These are phyloP conservation scores for Scaptomyza polygonia DNA, from an alignment of 2,888 invertebrate species.

Conservation along the genomic window DNA sequence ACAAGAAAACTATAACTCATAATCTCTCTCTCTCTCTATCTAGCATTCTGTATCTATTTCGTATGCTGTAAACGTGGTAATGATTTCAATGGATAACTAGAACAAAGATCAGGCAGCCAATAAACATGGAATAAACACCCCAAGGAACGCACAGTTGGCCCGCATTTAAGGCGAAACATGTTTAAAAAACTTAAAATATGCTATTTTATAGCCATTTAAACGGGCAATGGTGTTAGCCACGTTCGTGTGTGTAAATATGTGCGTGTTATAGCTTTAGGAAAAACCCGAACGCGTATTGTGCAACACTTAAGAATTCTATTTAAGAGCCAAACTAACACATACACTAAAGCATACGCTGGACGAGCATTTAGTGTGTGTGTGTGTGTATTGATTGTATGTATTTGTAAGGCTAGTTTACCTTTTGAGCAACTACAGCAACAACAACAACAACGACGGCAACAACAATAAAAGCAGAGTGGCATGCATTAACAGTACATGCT, in stretches of 20 bases:
- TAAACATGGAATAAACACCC: slow-evolving; percentile 55
- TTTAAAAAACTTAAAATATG: slow-evolving; percentile 73
- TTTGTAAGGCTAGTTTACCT: slow-evolving; percentile 64
- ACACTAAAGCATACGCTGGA: slow-evolving; percentile 20
- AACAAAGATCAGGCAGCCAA: slow-evolving; percentile 60
- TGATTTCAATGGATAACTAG: slow-evolving; percentile 54
- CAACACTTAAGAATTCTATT: slow-evolving; percentile 74
- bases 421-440: slow-evolving; percentile 45
- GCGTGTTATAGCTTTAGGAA: slow-evolving; percentile 36
- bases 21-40: slow-evolving; percentile 40
- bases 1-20: slow-evolving; percentile 75
- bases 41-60: neutral
- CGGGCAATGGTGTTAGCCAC: neutral
- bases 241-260: slow-evolving; percentile 3
- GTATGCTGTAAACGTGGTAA: slow-evolving; percentile 59
- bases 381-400: slow-evolving; percentile 42
- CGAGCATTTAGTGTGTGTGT: slow-evolving; percentile 5
- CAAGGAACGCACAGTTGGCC: neutral
- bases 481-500: slow-evolving; percentile 73
- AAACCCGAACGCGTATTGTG: slow-evolving; percentile 45
- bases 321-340: slow-evolving; percentile 49
- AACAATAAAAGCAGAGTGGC: slow-evolving; percentile 38
- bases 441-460: slow-evolving; percentile 34
- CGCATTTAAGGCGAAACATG: slow-evolving; percentile 68
- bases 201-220: slow-evolving; percentile 56